Base-by-base conservation (phyloP, 2,113 vertebrate species). In the Physeter macrocephalus region DNA sequence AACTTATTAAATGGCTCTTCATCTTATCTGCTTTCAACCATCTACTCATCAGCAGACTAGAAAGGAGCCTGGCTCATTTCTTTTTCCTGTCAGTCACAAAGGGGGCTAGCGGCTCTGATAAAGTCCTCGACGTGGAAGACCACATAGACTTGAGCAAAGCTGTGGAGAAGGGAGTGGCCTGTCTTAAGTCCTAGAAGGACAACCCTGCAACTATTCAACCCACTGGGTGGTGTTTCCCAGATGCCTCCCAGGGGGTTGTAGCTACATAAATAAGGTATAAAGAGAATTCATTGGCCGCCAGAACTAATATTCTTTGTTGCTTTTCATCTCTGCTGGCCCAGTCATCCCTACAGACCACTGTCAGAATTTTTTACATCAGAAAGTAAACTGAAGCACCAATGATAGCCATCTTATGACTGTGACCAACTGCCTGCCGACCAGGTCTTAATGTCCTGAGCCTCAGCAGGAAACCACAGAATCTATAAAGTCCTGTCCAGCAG, bases 351-450 rank as follows among this genome's bases (percentile, higher is more conserved):
- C 18, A 75, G 78, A 94, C 57, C 39, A 41, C 23, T 25, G 86
- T 36, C 49, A 89, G 86, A 69, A 69, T 81, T 77, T 69, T 72
- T 52, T 41, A 71, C 77, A 27, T 31, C 20, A 41, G 71, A 64
- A 85, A 74, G 43, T n/a, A 96, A 88, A 94, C 82, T 8, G 27
- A 95, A 96, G 81, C 54, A 34, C 80, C 69, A 13, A 23, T 31
- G 95, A 97, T 87, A 85, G 52, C 85, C 75, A 95, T 93, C 90
- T 96, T 95, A 92, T 92, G 97, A 97, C 93, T 77, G 78, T 93
- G 96, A 97, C 96, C 97, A 94, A 61, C 83, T 54, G 74, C 80
- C 59, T 61, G 20, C 57, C 43, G 41, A 96, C 43, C 61, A 43
- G 86, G 88, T 86, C 84, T 94, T 91, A 88, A 92, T 46, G 88